Percentiles rank a stretch among this genome's conserved stretches.
Evolutionary conservation across 1,140 invertebrate species (phyloP).

Genomic region (Musca vetustissima): DNA sequence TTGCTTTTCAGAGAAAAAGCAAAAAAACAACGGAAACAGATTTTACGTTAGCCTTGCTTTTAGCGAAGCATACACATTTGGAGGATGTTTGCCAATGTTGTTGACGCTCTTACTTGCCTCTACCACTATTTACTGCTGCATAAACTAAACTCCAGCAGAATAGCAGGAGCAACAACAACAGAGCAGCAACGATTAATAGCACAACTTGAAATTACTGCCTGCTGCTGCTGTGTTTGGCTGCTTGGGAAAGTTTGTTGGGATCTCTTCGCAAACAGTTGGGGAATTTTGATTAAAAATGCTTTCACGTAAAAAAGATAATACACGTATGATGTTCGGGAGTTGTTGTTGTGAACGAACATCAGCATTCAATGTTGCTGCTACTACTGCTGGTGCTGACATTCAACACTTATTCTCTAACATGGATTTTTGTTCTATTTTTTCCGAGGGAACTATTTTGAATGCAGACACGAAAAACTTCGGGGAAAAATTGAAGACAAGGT

Average conservation of each 20-base stretch:
- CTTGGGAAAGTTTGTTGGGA: background rate
- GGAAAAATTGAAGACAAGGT: no score
- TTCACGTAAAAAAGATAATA: conserved; percentile 26
- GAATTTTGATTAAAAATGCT: conserved; percentile 33
- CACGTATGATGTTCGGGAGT: conserved; percentile 1
- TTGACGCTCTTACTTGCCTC: conserved; percentile 8
- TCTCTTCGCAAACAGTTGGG: conserved; percentile 17
- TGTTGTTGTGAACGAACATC: background rate
- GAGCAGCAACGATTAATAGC: conserved; percentile 4
- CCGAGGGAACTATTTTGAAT: no score
- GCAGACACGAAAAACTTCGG: no score
- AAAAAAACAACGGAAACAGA: no score
- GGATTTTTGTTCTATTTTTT: no score
- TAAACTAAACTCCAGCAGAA: no score
- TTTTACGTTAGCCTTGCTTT: no score
- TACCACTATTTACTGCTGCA: no score
- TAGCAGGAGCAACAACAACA: no score
- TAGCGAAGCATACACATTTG: background rate
- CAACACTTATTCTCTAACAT: no score
- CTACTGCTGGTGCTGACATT: background rate
- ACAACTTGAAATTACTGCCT: background rate
- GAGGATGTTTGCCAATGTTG: background rate
- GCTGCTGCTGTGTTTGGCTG: background rate
- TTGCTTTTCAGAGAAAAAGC: no score
- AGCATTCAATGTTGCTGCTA: background rate